These are phyloP conservation scores for Lagodon rhomboides DNA, from an alignment of 2,797 vertebrate genomes.

Conservation along the genomic window DNA sequence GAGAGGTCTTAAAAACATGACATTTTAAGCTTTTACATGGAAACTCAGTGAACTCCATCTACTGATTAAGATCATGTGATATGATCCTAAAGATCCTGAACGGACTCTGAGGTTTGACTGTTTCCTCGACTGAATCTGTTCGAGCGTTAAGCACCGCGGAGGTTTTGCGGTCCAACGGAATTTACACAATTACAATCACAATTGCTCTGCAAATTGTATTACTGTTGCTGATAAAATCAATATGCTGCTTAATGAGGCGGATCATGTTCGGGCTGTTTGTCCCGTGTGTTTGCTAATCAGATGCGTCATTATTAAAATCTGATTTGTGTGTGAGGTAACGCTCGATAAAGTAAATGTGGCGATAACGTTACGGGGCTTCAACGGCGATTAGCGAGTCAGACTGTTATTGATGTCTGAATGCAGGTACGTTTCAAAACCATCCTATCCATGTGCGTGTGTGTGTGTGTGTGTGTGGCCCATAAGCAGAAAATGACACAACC, in stretches of 20 bases:
- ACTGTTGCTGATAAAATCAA: slow-evolving; percentile 39
- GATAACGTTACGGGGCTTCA: background rate
- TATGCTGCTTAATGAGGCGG: slow-evolving; percentile 37
- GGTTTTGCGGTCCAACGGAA: slow-evolving; percentile 18
- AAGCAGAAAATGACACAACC: slow-evolving; percentile 27
- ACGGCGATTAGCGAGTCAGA: background rate
- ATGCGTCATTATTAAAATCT: slow-evolving; percentile 15
- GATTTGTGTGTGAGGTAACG: slow-evolving; percentile 18
- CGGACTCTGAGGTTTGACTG: background rate
- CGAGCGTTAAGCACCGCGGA: background rate
- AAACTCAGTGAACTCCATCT: background rate
- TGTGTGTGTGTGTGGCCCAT: slow-evolving; percentile 14
- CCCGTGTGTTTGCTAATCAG: slow-evolving; percentile 30
- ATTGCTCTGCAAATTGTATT: slow-evolving; percentile 33
- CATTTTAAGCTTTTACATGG: background rate
- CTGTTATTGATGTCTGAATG: background rate
- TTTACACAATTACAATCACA: slow-evolving; percentile 17
- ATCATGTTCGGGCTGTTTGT: slow-evolving; percentile 28
- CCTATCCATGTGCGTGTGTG: background rate
- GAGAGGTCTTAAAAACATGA: background rate
- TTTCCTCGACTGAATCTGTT: background rate
- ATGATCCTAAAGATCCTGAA: background rate
- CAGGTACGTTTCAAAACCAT: background rate
- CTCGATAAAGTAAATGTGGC: slow-evolving; percentile 6
- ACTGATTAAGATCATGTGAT: background rate